Percentiles rank a stretch among this genome's conserved stretches.
Evolutionary conservation across 2,888 invertebrate genomes (phyloP).

Genomic region (Leptopilina drosophilae): DNA sequence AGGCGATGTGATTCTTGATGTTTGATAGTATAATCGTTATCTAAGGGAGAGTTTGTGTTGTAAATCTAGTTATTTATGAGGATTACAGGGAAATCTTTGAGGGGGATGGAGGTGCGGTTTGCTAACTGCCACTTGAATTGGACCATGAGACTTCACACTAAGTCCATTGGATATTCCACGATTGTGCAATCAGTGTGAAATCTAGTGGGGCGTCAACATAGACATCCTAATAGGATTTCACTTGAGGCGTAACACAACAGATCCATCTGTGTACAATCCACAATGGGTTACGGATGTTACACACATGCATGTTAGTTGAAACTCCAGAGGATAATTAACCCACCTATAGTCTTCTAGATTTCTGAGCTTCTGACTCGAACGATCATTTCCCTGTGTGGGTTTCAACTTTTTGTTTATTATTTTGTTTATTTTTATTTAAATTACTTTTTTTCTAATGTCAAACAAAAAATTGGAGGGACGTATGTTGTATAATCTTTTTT

Average conservation of each 20-base stretch:
- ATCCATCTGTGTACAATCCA: constrained; percentile 21
- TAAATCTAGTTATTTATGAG: constrained; percentile 14
- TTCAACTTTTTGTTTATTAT: not conserved
- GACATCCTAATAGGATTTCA: constrained; percentile 40
- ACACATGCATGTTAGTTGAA: constrained; percentile 19
- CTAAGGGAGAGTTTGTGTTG: not conserved
- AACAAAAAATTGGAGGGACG: too few relatives aligned
- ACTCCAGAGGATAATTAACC: constrained; percentile 29
- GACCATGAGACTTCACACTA: constrained; percentile 36
- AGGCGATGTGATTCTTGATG: too few relatives aligned
- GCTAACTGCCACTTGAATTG: constrained; percentile 35
- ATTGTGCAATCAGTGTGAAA: constrained; percentile 41
- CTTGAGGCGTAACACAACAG: constrained; percentile 38
- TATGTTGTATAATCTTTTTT: too few relatives aligned
- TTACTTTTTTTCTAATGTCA: too few relatives aligned
- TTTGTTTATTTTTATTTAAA: too few relatives aligned
- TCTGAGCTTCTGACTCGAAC: not conserved
- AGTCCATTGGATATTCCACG: constrained; percentile 32
- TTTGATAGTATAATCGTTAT: not conserved
- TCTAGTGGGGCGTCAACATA: constrained; percentile 33
- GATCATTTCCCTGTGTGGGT: not conserved
- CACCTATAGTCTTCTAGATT: not conserved
- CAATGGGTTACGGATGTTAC: constrained; percentile 24
- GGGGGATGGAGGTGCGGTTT: not conserved
- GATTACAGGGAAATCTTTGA: constrained; percentile 2